Evolutionary conservation across 2,797 vertebrate genomes (phyloP).

Genomic region (Sternarchorhynchus goeldii): DNA sequence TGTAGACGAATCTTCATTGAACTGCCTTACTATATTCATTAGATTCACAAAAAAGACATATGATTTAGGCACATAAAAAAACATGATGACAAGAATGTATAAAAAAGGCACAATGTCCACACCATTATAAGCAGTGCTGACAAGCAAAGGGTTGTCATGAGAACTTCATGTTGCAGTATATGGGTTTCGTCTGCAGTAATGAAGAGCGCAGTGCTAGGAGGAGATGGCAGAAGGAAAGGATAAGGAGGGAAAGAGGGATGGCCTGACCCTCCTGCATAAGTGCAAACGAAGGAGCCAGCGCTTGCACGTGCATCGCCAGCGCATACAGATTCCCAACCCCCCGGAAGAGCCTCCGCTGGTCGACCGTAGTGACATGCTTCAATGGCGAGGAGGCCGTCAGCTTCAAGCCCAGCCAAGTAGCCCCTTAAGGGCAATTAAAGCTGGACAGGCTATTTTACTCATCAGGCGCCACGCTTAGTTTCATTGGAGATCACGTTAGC

Average conservation of each 20-base stretch:
- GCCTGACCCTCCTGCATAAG: conserved; percentile 64
- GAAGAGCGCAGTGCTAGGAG: conserved; percentile 53
- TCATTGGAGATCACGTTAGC: conserved; percentile 34
- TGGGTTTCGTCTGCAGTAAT: conserved; percentile 41
- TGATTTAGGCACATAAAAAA: conserved; percentile 35
- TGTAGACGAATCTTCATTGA: conserved; percentile 61
- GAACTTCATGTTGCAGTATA: conserved; percentile 33
- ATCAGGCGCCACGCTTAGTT: conserved; percentile 45
- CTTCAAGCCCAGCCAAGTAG: conserved; percentile 60
- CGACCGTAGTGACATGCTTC: conserved; percentile 70
- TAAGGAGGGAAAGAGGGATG: conserved; percentile 60
- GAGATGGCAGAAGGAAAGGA: conserved; percentile 61
- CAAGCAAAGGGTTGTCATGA: conserved; percentile 39
- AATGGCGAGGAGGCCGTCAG: conserved; percentile 56
- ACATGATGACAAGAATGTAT: background rate
- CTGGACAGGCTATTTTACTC: conserved; percentile 52
- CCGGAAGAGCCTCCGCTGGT: conserved; percentile 67
- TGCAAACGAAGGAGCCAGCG: conserved; percentile 68
- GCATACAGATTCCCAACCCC: conserved; percentile 80
- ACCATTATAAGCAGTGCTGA: conserved; percentile 12
- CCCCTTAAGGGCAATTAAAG: conserved; percentile 53
- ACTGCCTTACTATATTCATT: conserved; percentile 54
- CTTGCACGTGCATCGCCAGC: conserved; percentile 67
- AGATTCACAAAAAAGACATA: conserved; percentile 62
- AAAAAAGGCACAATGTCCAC: background rate